A percentile compares a stretch with the other conserved stretches of the same genome.
Conservation (phyloP, 1,140 invertebrate species). For the Oscheius sp. region DNA sequence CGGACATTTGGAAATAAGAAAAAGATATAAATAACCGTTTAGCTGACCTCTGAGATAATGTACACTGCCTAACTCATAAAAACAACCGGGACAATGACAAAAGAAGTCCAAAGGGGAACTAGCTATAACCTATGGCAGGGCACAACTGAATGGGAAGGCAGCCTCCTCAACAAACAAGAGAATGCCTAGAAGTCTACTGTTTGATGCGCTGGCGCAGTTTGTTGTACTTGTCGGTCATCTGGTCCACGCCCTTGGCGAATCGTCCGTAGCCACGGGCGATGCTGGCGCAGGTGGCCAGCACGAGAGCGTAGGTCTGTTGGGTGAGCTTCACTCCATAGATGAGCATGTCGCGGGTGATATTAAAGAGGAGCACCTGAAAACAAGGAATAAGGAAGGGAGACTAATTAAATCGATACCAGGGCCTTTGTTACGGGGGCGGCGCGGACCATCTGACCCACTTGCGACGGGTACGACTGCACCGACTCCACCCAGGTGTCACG, state of each 20-base stretch:
- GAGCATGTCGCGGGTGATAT: conserved; percentile 29
- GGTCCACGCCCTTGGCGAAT: conserved; percentile 39
- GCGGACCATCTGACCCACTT: conserved; percentile 47
- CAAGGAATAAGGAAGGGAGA: neutral
- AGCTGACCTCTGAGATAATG: no score
- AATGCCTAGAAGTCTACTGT: conserved; percentile 6
- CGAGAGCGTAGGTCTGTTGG: conserved; percentile 37
- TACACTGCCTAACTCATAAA: neutral
- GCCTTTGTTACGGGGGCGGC: conserved; percentile 49
- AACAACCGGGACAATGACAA: no score
- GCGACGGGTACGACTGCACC: conserved; percentile 47
- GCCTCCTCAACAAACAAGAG: no score
- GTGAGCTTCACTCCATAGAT: conserved; percentile 33
- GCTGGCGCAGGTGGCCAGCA: conserved; percentile 24
- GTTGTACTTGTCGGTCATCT: conserved; percentile 27
- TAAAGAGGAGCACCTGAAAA: conserved; percentile 32
- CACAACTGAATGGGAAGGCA: no score
- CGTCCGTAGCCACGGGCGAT: conserved; percentile 35
- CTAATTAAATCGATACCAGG: conserved; percentile 43
- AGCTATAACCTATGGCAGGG: no score
- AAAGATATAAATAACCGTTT: no score
- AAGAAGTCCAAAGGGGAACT: no score
- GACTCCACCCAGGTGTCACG: conserved; percentile 54
- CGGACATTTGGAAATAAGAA: no score
- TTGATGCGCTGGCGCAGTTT: conserved; percentile 17